Base-by-base conservation (phyloP, 2,113 vertebrate genomes). In the Atherinomorus stipes region DNA sequence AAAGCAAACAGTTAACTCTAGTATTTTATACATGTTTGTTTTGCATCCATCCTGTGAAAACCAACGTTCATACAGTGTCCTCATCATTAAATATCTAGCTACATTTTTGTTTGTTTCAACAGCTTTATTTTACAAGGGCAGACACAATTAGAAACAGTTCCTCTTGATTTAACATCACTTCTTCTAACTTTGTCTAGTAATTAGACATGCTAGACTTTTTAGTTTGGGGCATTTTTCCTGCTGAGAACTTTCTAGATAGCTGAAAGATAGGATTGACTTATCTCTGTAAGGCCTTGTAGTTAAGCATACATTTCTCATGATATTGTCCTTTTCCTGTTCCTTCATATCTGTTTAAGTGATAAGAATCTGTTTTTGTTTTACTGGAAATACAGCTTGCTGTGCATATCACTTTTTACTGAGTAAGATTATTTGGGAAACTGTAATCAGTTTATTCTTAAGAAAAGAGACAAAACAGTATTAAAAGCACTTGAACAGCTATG, bases 1-100 rank as follows among this genome's bases (percentile, higher is more conserved):
- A 82, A 60, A 70, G 50, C 25, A 71, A 79, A 69, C 64, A 34
- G 54, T 21, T 16, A 64, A 26, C 25, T 12, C 42, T 40, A 4
- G 1, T 11, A n/a, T 64, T 59, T 31, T 44, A 37, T 38, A 16
- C 51, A 44, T 6, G 26, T 4, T 1, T 18, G 50, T 66, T 26
- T 63, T 49, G 64, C 31, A 34, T 13, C 26, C 21, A 6, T 77
- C 31, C 47, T 54, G 19, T 64, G 56, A 65, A 76, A 56, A n/a
- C 54, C 34, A 58, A 1, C 44, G 13, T 37, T 26, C 19, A 34
- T 37, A 56, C 31, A 26, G n/a, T 21, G 31, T 57, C 26, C 47
- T 64, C 28, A 64, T 38, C n/a, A 47, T 23, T 56, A 5, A 22
- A 64, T 50, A 59, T 44, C 12, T 26, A 38, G 1, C 1, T 11